Evolutionary conservation across 1,140 invertebrate species (phyloP), one percentile per base, ranked within the genome.

Genomic region (Drosophila dunni): DNA sequence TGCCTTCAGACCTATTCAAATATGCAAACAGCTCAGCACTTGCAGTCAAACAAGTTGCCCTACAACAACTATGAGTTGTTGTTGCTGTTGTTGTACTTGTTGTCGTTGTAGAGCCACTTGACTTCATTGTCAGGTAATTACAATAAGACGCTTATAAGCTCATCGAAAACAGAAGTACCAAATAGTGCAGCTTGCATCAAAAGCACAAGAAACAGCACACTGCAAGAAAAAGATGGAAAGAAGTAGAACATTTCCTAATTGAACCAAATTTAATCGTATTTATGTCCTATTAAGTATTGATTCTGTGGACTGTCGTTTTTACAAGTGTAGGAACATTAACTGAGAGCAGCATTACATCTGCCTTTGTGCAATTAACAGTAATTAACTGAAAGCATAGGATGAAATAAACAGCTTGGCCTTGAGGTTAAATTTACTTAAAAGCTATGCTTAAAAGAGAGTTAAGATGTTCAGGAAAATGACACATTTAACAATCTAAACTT

Each of bases 101-200:
- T 42, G 38, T 38, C 17, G 46, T 73, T 73, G 68, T 57, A 17
- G 24, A 51, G 66, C 60, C 75, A 88, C 79, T 86, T 64, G 71
- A 76, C 61, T 72, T 58, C 79, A 88, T 88, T 89, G 79, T 88
- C 83, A 74, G 84, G 73, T 88, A 88, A 88, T 88, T 88, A 88
- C 79, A 88, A 82, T 88, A 83, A 88, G 83, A 83, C 73, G 79
- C 79, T 83, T 74, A 83, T 83, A 83, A 88, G 79, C 83, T 79
- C 77, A 80, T 86, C 69, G 79, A 83, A 80, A 74, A 76, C 57
- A 58, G 48, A 70, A 77, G 79, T 73, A 77, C 57, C 76, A 71
- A 86, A 8, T 77, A 66, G 10, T 79, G 73, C 73, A 77, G 72
- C 29, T 13, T 46, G 17, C 3, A 51, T 17, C 46, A 42, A 13